Evolutionary conservation across 2,113 vertebrate genomes (phyloP).

Genomic region (Solea senegalensis): DNA sequence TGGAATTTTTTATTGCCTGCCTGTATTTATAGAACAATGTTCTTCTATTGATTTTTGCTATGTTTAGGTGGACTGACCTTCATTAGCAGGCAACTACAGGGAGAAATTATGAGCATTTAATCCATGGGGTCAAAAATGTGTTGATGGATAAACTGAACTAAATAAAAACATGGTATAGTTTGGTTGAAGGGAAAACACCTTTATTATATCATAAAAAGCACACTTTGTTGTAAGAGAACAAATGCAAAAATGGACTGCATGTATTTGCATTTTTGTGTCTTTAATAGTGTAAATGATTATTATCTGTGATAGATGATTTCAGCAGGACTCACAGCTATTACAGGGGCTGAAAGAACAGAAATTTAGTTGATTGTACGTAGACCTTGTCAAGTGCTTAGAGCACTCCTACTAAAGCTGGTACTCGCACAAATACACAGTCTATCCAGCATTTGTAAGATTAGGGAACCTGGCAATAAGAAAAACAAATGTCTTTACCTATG

Average conservation of each 20-base stretch:
- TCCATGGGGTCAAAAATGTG: too few species aligned
- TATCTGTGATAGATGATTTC: neutral
- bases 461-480: conserved; percentile 37
- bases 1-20: conserved; percentile 41
- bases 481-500: conserved; percentile 68
- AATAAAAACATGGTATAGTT: too few species aligned
- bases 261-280: too few species aligned
- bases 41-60: conserved; percentile 74
- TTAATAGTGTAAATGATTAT: neutral
- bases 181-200: neutral
- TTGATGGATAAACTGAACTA: too few species aligned
- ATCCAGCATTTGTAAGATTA: conserved; percentile 35
- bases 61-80: conserved; percentile 71
- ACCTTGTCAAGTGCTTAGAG: conserved; percentile 20
- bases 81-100: conserved; percentile 64
- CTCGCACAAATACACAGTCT: conserved; percentile 29
- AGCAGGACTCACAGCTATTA: conserved; percentile 1
- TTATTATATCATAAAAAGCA: too few species aligned
- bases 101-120: conserved; percentile 40
- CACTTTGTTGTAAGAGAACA: neutral
- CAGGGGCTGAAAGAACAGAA: conserved; percentile 15
- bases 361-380: neutral
- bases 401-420: conserved; percentile 2
- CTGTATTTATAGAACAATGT: conserved; percentile 78
- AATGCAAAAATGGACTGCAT: neutral